Base-by-base conservation (phyloP, 2,888 invertebrate genomes). In the Mimumesa dahlbomi region DNA sequence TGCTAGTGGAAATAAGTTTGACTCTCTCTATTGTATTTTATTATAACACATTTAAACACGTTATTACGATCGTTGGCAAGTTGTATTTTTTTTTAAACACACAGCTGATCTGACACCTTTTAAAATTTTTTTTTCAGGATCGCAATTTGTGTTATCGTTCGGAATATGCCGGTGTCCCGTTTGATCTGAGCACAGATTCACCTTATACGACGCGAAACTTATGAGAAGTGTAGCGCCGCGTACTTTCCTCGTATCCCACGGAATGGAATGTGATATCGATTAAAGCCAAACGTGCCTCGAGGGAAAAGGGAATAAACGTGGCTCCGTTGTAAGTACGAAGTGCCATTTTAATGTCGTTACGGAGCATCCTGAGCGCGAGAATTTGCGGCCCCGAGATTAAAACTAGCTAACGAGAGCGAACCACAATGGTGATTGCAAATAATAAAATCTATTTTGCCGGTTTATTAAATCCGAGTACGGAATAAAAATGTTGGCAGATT, bases 401-500 rank as follows among this genome's bases (percentile, higher is more conserved):
- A 77, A 70, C 80, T 70, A 71, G 77, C 79, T 64, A 67, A 70
- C 80, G 77, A 76, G 73, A 69, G 70, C 54, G 56, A 58, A 59
- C 70, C 75, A 57, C 77, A 77, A 79, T 75, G 76, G 81, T 79
- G 79, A 85, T 84, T 80, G 85, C 82, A 85, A 87, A 86, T 86
- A 86, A 86, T 85, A 78, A 82, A 87, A 87, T 87, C 83, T 85
- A 84, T 84, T 86, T 86, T 83, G 80, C 73, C 83, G 81, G 81
- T 82, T 84, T 85, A 85, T 87, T 84, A 84, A 87, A 86, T 86
- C 77, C 77, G 73, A 65, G 76, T 61, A 75, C 65, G 81, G 79
- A 83, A 84, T 82, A 84, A 87, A 85, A 86, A 83, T 85, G 83
- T 78, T 79, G 74, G 71, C 81, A 82, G 82, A 83, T 83, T 84